A percentile compares a stretch with the other conserved stretches of the same genome.
Conservation (phyloP, 2,888 invertebrate genomes). For the Diploptera punctata region DNA sequence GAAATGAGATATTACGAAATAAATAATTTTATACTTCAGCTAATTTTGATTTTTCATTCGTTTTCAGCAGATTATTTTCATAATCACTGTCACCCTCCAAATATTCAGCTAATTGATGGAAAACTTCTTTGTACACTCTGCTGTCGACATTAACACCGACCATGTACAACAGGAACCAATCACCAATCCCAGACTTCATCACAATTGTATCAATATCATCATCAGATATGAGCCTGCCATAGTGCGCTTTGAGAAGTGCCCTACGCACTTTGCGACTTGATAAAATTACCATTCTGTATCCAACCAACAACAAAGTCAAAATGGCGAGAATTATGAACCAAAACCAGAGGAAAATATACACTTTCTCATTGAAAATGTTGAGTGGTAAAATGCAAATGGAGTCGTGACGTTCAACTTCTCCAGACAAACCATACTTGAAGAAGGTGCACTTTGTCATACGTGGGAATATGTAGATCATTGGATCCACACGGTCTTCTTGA, state of each 20-base stretch:
- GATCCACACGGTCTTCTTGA: constrained; percentile 90
- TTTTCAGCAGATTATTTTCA: not conserved
- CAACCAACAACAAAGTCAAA: constrained; percentile 81
- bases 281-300: constrained; percentile 86
- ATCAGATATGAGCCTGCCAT: constrained; percentile 77
- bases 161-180: constrained; percentile 95
- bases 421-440: constrained; percentile 91
- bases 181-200: constrained; percentile 90
- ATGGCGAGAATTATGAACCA: constrained; percentile 91
- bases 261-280: constrained; percentile 88
- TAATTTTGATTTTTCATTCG: not conserved
- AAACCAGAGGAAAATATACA: constrained; percentile 95
- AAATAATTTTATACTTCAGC: not conserved
- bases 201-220: constrained; percentile 93
- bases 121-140: constrained; percentile 90
- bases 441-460: constrained; percentile 95
- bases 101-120: constrained; percentile 90
- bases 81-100: constrained; percentile 58
- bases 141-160: constrained; percentile 94
- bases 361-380: constrained; percentile 95
- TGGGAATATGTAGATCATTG: constrained; percentile 94
- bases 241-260: constrained; percentile 87
- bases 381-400: constrained; percentile 90
- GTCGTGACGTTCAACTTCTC: constrained; percentile 76
- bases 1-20: too few relatives aligned